phyloP scores from a whole-genome alignment of 64 coral and sea anemone genomes.

The Porites lutea region DNA sequence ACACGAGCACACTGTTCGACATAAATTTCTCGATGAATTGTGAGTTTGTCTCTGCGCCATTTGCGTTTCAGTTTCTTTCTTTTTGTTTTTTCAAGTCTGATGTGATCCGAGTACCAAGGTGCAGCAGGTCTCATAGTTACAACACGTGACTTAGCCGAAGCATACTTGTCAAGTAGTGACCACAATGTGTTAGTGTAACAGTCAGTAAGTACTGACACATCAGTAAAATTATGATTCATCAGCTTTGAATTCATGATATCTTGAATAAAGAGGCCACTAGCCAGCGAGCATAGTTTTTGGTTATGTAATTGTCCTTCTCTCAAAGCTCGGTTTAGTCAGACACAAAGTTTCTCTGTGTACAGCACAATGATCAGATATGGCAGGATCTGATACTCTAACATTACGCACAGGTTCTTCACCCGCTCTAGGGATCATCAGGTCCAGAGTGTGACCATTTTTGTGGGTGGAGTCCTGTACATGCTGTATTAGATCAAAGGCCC shows the following conservation, averaged over 20 bases:
- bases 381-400: no score
- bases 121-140: conserved; percentile 6
- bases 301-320: background rate
- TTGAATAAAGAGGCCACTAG: conserved; percentile 17
- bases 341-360: conserved; percentile 10
- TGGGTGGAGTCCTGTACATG: conserved; percentile 8
- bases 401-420: background rate
- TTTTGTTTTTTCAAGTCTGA: background rate
- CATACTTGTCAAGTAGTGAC: no score
- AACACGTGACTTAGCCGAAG: background rate
- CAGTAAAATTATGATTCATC: background rate
- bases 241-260: conserved; percentile 10
- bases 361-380: conserved; percentile 27
- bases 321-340: conserved; percentile 26
- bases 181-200: no score
- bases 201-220: no score
- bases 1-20: conserved; percentile 46
- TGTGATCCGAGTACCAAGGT: background rate
- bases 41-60: no score
- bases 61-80: background rate
- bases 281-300: conserved; percentile 6
- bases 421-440: conserved; percentile 23
- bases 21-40: no score
- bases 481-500: conserved; percentile 36
- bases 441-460: conserved; percentile 27